Evolutionary conservation across 2,888 invertebrate genomes (phyloP).

Genomic region (Atrina japonica): DNA sequence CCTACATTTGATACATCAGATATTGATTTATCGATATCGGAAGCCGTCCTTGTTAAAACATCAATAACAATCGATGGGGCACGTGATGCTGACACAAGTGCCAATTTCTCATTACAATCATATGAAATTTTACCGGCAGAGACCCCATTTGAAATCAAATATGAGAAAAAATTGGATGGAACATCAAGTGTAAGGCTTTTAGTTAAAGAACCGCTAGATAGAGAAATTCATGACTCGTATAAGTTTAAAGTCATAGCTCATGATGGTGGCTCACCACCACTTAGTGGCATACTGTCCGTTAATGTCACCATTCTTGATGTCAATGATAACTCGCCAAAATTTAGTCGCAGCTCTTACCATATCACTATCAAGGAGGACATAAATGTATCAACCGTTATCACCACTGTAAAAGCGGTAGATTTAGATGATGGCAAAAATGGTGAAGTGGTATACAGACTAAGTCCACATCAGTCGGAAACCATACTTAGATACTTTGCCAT

Average conservation of each 20-base stretch:
- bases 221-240: constrained; percentile 60
- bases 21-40: constrained; percentile 52
- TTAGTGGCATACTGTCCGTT: constrained; percentile 49
- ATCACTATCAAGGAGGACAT: constrained; percentile 58
- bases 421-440: constrained; percentile 91
- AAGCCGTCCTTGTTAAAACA: constrained; percentile 54
- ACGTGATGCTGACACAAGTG: constrained; percentile 57
- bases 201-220: constrained; percentile 55
- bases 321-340: constrained; percentile 61
- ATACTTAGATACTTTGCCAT: constrained; percentile 53
- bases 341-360: constrained; percentile 48
- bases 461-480: constrained; percentile 49
- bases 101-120: constrained; percentile 53
- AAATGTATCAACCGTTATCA: constrained; percentile 47
- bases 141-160: constrained; percentile 52
- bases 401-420: constrained; percentile 88
- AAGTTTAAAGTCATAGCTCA: constrained; percentile 57
- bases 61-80: constrained; percentile 58
- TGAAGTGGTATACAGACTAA: constrained; percentile 80
- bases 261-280: constrained; percentile 60
- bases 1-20: constrained; percentile 58
- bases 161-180: constrained; percentile 59
- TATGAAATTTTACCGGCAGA: constrained; percentile 54
- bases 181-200: constrained; percentile 57
- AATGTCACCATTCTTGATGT: constrained; percentile 54